Evolutionary conservation across 2,797 vertebrate genomes (phyloP), one percentile per base, ranked within the genome.

Genomic region (Amphiprion clarkii): DNA sequence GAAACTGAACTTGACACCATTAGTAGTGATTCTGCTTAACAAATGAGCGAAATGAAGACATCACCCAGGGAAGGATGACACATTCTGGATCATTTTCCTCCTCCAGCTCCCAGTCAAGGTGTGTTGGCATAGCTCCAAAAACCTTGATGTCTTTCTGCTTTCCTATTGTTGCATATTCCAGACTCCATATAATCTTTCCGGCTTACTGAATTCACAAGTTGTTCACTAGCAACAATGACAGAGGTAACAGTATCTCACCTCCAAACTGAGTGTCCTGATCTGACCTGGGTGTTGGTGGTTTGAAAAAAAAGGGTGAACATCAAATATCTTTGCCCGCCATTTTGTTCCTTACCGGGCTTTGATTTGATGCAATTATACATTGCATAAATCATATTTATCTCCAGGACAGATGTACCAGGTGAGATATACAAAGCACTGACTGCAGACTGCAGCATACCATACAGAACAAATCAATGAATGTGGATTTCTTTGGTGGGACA

Each of bases 71-170:
- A 76, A 27, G 31, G 39, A 67, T 67, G 42, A 83, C 57, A 64
- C 58, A 49, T 39, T 49, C 40, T 67, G 76, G 71, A 72, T 88
- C 39, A 0, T 63, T 46, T 84, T 77, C 40, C 46, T 53, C 19
- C 29, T 21, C 31, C 13, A 16, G 2, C 51, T 64, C 49, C 19
- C 23, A 29, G 49, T 69, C 49, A 33, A 48, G 52, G 44, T 58
- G 27, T 23, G 44, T 13, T 74, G 78, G 71, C 10, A 0, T 3
- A 3, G 23, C 13, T 4, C 33, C 55, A 29, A 16, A 63, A 60
- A n/a, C 52, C 49, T 51, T 51, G 17, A 71, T 48, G 31, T 66
- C 65, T 58, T 73, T 19, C 40, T 49, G 12, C 19, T 36, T 64
- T 51, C 21, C 74, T 59, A 13, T 71, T 80, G 59, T 82, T 52